phyloP scores from a whole-genome alignment of 2,888 invertebrate species.

The Beris morrisii region DNA sequence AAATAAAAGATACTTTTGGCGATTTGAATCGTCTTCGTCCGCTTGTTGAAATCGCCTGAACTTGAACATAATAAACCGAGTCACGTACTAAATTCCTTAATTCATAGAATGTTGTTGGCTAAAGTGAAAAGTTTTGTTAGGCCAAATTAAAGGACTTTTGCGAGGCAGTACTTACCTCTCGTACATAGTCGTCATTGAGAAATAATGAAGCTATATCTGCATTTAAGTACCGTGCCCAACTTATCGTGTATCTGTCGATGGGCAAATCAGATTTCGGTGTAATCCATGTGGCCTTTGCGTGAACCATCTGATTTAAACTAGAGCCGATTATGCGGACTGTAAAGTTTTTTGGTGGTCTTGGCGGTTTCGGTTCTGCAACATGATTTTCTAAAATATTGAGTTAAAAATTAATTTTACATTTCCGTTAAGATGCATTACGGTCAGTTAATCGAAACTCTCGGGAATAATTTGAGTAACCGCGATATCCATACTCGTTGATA shows the following conservation, averaged over 20 bases:
- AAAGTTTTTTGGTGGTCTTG: conserved; percentile 50
- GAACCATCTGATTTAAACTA: conserved; percentile 57
- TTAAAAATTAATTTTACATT: conserved; percentile 26
- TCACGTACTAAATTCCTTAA: conserved; percentile 68
- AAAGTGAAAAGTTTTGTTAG: conserved; percentile 46
- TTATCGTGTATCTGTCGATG: conserved; percentile 71
- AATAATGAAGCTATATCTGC: conserved; percentile 56
- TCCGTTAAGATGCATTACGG: conserved; percentile 45
- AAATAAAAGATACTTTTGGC: conserved; percentile 69
- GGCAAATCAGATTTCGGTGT: conserved; percentile 72
- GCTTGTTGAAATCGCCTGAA: conserved; percentile 72
- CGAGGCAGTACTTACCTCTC: conserved; percentile 45
- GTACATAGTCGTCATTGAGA: conserved; percentile 49
- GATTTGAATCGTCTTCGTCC: conserved; percentile 70
- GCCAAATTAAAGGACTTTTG: conserved; percentile 18
- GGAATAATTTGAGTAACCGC: conserved; percentile 70
- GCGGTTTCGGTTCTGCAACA: conserved; percentile 51
- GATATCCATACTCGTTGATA: conserved; percentile 70
- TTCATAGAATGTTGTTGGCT: conserved; percentile 67
- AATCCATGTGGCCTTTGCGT: conserved; percentile 68
- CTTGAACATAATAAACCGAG: conserved; percentile 76
- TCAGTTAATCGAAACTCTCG: conserved; percentile 59
- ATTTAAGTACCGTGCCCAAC: conserved; percentile 71
- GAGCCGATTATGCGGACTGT: conserved; percentile 43
- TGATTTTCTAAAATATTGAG: conserved; percentile 39